These are phyloP conservation scores for Muscicapa striata DNA, from an alignment of 2,797 vertebrate species.

Conservation along the genomic window DNA sequence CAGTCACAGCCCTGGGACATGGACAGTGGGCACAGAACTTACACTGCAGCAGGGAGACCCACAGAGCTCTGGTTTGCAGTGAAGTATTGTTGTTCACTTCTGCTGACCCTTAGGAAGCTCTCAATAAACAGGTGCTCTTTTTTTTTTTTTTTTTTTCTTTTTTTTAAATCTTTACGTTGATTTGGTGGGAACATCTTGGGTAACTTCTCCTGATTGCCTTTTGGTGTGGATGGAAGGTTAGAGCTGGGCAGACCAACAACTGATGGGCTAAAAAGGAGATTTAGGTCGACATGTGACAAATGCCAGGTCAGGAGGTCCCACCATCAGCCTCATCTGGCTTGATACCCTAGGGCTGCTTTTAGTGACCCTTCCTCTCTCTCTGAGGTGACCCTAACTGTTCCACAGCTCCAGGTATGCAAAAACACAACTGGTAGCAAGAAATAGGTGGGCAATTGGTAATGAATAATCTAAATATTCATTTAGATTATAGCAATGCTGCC, in stretches of 20 bases:
- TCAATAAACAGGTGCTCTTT: neutral
- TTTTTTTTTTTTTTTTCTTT: neutral
- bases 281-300: neutral
- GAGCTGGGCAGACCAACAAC: neutral
- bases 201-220: neutral
- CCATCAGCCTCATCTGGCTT: neutral
- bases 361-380: accelerated
- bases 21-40: neutral
- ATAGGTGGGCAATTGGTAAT: neutral
- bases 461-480: neutral
- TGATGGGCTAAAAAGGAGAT: neutral
- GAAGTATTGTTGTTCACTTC: neutral
- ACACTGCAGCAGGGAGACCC: neutral
- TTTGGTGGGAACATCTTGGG: neutral
- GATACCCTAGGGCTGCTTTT: neutral
- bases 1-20: neutral
- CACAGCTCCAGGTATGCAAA: neutral
- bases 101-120: neutral
- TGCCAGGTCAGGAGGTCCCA: neutral
- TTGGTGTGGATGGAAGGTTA: neutral
- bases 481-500: neutral
- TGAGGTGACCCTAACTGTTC: neutral
- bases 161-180: neutral
- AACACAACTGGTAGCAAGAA: neutral
- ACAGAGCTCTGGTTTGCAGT: neutral